These are phyloP conservation scores for Mimas tiliae DNA, from an alignment of 2,888 invertebrate species.

Conservation along the genomic window DNA sequence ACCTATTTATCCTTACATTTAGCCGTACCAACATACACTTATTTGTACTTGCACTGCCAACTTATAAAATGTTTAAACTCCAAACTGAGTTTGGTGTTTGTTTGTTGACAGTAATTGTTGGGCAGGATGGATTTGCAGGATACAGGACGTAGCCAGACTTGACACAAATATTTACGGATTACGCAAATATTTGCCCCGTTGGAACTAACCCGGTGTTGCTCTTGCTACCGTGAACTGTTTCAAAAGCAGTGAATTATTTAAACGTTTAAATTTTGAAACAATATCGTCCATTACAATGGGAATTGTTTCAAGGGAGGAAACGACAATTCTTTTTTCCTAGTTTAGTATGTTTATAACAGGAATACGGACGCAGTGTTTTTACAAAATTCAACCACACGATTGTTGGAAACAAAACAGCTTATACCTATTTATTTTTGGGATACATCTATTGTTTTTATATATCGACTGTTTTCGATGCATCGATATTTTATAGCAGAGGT, in stretches of 20 bases:
- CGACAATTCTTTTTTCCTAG: background rate
- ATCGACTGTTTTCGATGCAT: too few relatives aligned
- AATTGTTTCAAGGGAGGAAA: background rate
- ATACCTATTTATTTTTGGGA: too few relatives aligned
- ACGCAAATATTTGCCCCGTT: slow-evolving; percentile 17
- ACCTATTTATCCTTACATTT: too few relatives aligned
- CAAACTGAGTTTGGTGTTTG: slow-evolving; percentile 8
- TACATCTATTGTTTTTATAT: too few relatives aligned
- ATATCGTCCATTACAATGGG: background rate
- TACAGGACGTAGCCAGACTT: slow-evolving; percentile 7
- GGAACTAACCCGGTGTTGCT: background rate
- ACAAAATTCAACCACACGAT: background rate
- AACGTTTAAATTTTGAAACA: background rate
- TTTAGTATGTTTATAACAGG: background rate
- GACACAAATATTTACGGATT: slow-evolving; percentile 17
- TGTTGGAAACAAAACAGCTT: background rate
- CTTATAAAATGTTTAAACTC: slow-evolving; percentile 8
- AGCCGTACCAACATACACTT: too few relatives aligned
- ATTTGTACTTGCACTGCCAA: background rate
- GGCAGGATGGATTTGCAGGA: slow-evolving; percentile 8
- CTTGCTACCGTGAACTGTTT: background rate
- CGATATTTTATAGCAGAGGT: too few relatives aligned
- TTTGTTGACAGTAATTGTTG: slow-evolving; percentile 14
- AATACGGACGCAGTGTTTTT: background rate
- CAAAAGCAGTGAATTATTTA: background rate